Percentiles rank a stretch among this genome's conserved stretches.
Evolutionary conservation across 2,888 invertebrate genomes (phyloP).

Genomic region (Scaptomyza flava): DNA sequence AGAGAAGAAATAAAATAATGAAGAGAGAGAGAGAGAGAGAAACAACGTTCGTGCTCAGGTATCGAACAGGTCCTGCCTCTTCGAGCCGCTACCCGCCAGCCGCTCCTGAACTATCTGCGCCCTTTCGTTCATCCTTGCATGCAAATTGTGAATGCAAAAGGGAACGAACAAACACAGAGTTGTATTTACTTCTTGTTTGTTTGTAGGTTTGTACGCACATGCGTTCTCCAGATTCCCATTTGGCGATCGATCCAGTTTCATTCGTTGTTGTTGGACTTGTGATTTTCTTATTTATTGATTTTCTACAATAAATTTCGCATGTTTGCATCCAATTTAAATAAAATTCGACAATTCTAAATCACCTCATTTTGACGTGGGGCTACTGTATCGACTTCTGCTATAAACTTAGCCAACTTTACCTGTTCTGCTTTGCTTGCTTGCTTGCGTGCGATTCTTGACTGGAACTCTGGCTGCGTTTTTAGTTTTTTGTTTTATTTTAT

Average conservation of each 20-base stretch:
- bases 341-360: constrained; percentile 85
- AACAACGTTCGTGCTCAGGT: constrained; percentile 61
- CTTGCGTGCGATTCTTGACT: constrained; percentile 64
- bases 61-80: neutral
- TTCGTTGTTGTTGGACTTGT: constrained; percentile 42
- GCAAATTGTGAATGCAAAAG: constrained; percentile 48
- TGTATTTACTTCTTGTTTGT: constrained; percentile 15
- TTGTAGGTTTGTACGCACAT: constrained; percentile 44
- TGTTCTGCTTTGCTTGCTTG: constrained; percentile 13
- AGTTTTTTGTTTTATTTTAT: no score
- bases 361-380: constrained; percentile 83
- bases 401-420: constrained; percentile 28
- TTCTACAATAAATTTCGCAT: constrained; percentile 84
- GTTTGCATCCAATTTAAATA: constrained; percentile 85
- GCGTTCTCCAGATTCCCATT: constrained; percentile 39
- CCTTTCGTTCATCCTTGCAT: constrained; percentile 35
- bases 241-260: constrained; percentile 65
- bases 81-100: neutral
- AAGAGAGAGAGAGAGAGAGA: constrained; percentile 28
- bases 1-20: constrained; percentile 61
- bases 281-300: constrained; percentile 83
- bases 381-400: constrained; percentile 58
- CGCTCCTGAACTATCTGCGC: neutral
- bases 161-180: constrained; percentile 29
- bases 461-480: constrained; percentile 41